These are phyloP conservation scores for Calephelis nemesis DNA, from an alignment of 1,140 invertebrate species.

Conservation along the genomic window DNA sequence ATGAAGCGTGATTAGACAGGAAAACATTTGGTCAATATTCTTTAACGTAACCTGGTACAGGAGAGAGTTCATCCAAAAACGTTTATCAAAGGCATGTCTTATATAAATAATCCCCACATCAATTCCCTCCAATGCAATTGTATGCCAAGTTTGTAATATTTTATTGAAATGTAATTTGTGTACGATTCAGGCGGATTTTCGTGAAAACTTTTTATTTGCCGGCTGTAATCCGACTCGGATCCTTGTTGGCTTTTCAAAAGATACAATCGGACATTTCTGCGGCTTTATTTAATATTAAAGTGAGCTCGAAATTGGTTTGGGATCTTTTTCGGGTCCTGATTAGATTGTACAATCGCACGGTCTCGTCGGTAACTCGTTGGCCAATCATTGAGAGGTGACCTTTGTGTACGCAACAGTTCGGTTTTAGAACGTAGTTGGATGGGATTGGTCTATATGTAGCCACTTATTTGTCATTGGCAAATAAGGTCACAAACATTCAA, in stretches of 20 bases:
- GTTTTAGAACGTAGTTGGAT: background rate
- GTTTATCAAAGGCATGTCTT: background rate
- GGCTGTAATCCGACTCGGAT: background rate
- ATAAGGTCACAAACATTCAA: no score
- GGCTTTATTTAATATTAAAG: slow-evolving; percentile 19
- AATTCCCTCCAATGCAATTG: background rate
- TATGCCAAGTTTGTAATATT: background rate
- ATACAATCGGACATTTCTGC: slow-evolving; percentile 17
- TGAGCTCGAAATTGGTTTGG: slow-evolving; percentile 16
- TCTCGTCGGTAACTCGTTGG: slow-evolving; percentile 12
- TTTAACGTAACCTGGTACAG: no score
- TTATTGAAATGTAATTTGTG: slow-evolving; percentile 19
- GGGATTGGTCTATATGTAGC: background rate
- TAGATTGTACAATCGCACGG: slow-evolving; percentile 12
- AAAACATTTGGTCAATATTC: no score
- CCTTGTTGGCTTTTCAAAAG: slow-evolving; percentile 18
- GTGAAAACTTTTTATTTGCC: slow-evolving; percentile 1
- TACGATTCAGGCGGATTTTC: slow-evolving; percentile 12
- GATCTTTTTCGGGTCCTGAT: slow-evolving; percentile 18
- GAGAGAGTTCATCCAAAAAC: no score
- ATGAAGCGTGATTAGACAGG: no score
- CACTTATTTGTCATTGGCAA: background rate
- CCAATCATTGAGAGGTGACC: slow-evolving; percentile 10
- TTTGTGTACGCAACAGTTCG: background rate
- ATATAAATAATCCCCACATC: background rate